phyloP scores from a whole-genome alignment of 2,797 vertebrate genomes.

The Fratercula arctica region DNA sequence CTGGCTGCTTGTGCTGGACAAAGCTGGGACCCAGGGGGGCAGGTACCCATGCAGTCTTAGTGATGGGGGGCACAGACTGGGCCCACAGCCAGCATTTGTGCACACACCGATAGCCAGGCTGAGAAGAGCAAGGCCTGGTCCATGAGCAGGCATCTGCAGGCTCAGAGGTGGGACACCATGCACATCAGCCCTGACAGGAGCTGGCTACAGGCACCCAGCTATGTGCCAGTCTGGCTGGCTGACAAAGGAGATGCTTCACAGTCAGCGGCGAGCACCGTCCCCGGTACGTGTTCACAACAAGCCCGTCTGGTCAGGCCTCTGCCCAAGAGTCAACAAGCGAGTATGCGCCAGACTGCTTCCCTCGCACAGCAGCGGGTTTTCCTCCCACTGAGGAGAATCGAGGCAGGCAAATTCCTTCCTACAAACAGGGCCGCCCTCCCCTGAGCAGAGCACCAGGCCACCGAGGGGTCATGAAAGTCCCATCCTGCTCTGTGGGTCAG shows the following conservation, averaged over 20 bases:
- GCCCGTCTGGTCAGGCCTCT: conserved; percentile 8
- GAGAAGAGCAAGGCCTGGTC: background rate
- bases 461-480: background rate
- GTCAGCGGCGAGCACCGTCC: fast-evolving
- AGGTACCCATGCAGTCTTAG: background rate
- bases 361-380: background rate
- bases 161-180: background rate
- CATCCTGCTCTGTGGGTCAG: background rate
- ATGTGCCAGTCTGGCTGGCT: background rate
- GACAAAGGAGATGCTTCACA: background rate
- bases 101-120: background rate
- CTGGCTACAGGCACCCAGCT: background rate
- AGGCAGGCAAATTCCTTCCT: background rate
- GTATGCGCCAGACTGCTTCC: background rate
- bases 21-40: background rate
- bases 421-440: background rate
- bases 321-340: background rate
- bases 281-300: fast-evolving
- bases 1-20: background rate
- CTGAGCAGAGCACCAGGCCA: background rate
- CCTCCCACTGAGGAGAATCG: background rate
- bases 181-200: background rate
- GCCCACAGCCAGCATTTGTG: background rate
- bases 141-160: background rate
- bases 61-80: background rate